Percentiles rank a stretch among this genome's conserved stretches.
Evolutionary conservation across 64 coral and sea anemone species (phyloP).

Genomic region (Porites lutea): DNA sequence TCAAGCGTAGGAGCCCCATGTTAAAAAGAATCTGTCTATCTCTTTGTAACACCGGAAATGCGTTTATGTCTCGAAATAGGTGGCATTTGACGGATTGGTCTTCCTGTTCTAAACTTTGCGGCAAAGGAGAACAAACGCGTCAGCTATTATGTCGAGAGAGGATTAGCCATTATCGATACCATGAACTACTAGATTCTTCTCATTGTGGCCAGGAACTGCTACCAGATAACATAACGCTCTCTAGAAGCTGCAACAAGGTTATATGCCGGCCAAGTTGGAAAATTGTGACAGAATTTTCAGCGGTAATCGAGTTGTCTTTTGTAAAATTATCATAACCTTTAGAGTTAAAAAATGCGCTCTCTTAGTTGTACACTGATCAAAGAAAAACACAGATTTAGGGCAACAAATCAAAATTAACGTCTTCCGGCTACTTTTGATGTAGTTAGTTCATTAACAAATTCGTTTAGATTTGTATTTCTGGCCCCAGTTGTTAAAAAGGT

Average conservation of each 20-base stretch:
- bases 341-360: too few species aligned
- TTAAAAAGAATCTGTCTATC: too few species aligned
- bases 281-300: background rate
- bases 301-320: background rate
- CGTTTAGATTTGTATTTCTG: too few species aligned
- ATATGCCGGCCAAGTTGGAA: background rate
- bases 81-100: background rate
- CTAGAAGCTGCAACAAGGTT: background rate
- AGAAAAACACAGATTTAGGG: too few species aligned
- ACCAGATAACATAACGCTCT: background rate
- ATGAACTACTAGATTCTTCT: background rate
- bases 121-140: background rate
- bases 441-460: too few species aligned
- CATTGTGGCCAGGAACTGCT: background rate
- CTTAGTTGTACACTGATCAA: too few species aligned
- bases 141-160: background rate
- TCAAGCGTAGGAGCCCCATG: too few species aligned
- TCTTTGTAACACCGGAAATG: too few species aligned
- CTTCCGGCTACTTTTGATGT: too few species aligned
- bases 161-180: background rate
- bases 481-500: too few species aligned
- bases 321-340: too few species aligned
- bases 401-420: too few species aligned
- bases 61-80: background rate
- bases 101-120: background rate